Base-by-base conservation (phyloP, 2,113 vertebrate genomes). In the Lasiurus borealis region DNA sequence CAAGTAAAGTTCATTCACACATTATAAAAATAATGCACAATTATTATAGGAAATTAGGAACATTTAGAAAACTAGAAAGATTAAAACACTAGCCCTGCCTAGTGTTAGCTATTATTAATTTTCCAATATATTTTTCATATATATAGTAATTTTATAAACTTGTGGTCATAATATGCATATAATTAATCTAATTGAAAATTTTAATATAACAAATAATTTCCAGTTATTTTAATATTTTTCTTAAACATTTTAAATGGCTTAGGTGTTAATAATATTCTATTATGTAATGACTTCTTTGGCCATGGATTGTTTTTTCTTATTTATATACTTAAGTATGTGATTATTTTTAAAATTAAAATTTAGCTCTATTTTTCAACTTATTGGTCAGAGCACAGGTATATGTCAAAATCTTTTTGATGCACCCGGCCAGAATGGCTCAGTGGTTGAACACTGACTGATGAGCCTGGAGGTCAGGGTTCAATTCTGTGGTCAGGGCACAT, bases 1-100 rank as follows among this genome's bases (percentile, higher is more conserved):
- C 73, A 34, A 90, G n/a, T 78, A 25, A 66, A 81, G 59, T 81
- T 84, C 57, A 90, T 91, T 94, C 89, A 75, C 93, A 18, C 13
- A 81, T 93, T 92, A 59, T 82, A 88, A 91, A 88, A 75, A 57
- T 14, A 86, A 71, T 85, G 13, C 27, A 31, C 88, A 91, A 54
- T 69, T 94, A 83, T 78, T 62, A 62, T 82, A 85, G 68, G 82
- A 90, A 48, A 81, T 69, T 75, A 83, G 54, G 14, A 66, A 91
- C 10, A 29, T 84, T 85, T 80, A 72, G 48, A 88, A 46, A 31
- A 40, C 31, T 78, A 73, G 54, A 78, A 86, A 36, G 23, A 77
- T 54, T n/a, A 73, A 89, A 73, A 85, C 27, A 54, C 21, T 72
- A 76, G 11, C 69, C 14, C 25, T 80, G 40, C 34, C 16, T 6